Base-by-base conservation (phyloP, 2,113 vertebrate species). In the Turnix velox region DNA sequence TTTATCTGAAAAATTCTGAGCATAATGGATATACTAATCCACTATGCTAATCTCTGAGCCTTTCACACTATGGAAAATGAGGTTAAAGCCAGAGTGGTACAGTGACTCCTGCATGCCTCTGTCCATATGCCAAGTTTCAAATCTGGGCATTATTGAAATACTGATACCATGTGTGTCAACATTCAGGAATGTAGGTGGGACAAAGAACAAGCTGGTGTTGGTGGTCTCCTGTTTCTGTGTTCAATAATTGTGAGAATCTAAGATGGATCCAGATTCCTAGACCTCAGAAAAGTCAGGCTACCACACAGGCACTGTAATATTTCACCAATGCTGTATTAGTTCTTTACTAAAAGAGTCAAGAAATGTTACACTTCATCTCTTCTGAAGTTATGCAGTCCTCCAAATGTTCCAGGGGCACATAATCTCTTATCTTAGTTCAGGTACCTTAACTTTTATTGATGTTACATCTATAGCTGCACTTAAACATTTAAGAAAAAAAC, bases 1-100 rank as follows among this genome's bases (percentile, higher is more conserved):
- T 94, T 88, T 88, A 84, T 84, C 20, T 89, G 40, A 92, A 84
- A 42, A 82, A 78, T 79, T 72, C 86, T 69, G 62, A 42, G 58
- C n/a, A 48, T 30, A 71, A 4, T 1, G 5, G 79, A 35, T 63
- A 48, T 46, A 43, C 46, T 87, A 89, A 94, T 89, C 27, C 54
- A 49, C 45, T 55, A 4, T 58, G 46, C 12, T 91, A 61, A 88
- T 91, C 62, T 81, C 57, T 30, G 28, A 87, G 37, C 24, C 18
- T 82, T 86, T 84, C 72, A 71, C 40, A 37, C 65, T 71, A 69
- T 9, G 33, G 33, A 48, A 88, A 81, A 88, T 12, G 61, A 86
- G 15, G 40, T 46, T 68, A 78, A 65, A 45, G 45, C 18, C 62
- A 39, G 23, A 86, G 39, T n/a, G 30, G 9, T 14, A 11, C 19